Evolutionary conservation across 37 sponge, comb jelly and placozoan genomes (phyloP), one percentile per base, ranked within the genome.

Genomic region (Halichondria panicea): DNA sequence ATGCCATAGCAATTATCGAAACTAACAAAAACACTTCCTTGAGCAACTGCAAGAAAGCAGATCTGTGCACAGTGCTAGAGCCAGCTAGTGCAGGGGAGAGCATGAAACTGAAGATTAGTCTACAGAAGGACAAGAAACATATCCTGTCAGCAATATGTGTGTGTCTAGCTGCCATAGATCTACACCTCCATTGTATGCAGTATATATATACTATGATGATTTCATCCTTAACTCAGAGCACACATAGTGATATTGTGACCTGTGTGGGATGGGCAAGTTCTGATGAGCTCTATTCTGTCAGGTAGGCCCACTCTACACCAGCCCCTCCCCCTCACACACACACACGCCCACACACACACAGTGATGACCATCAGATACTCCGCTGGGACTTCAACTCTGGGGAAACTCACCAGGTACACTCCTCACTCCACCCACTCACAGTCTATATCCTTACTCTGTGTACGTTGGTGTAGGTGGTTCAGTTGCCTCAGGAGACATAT

Each of bases 211-310:
- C 4, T 9, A 64, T 38, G 36, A 46, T 11, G 30, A 3, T 61
- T 0, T 45, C 18, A 69, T n/a, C 76, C 57, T 70, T 84, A 48
- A 75, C 84, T 84, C 59, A n/a, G 59, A 25, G 24, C 63, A 52
- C 62, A 87, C 93, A 95, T 85, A 43, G 77, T 69, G 94, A 89
- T 22, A 54, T 93, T 56, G 96, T 92, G 31, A 85, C 88, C 55
- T 96, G 94, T 69, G 70, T 96, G 18, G 91, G 91, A 1, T 96
- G 96, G 96, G 78, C 82, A 18, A 89, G 63, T 61, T 37, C 75
- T 6, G 87, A 53, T 57, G 87, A 89, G 38, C 88, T 96, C 1
- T 96, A 77, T 75, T 96, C 96, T 3, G 67, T 85, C 13, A 84
- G 93, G 96, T 96, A 61, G 39, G 88, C 58, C 35, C 15, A 57